Percentiles rank a stretch among this genome's conserved stretches.
These are phyloP conservation scores for Channa maculata DNA, from an alignment of 2,113 vertebrate genomes.

Conservation along the genomic window DNA sequence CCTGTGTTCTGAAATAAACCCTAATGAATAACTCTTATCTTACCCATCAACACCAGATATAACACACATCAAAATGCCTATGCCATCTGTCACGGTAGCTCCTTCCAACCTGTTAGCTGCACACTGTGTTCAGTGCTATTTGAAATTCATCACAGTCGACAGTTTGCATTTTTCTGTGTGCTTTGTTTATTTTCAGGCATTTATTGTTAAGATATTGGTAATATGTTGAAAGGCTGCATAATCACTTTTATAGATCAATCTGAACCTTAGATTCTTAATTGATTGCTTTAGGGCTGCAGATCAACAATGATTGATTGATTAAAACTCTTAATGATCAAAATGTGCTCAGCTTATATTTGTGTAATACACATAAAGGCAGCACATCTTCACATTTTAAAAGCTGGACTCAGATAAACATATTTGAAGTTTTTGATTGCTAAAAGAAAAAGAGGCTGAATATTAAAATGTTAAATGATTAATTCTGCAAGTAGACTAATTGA, in stretches of 20 bases:
- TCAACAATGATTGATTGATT: no score
- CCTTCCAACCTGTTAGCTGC: conserved; percentile 18
- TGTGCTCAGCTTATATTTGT: background rate
- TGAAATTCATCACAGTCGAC: no score
- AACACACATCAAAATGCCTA: conserved; percentile 2
- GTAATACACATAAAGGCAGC: background rate
- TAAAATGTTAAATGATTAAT: no score
- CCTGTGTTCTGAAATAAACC: background rate
- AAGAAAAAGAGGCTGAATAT: no score
- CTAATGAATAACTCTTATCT: conserved; percentile 6
- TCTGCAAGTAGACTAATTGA: no score
- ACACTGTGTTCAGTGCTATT: background rate
- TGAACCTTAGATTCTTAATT: background rate
- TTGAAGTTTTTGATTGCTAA: no score
- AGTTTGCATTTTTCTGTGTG: background rate
- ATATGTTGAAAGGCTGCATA: background rate
- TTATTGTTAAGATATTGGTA: background rate
- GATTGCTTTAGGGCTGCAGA: background rate
- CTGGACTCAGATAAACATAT: background rate
- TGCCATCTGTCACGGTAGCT: conserved; percentile 29
- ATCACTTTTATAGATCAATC: background rate
- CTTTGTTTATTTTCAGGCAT: background rate
- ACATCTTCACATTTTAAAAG: background rate
- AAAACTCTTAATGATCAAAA: background rate
- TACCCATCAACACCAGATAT: background rate